A percentile compares a stretch with the other conserved stretches of the same genome.
Evolutionary conservation across 2,888 invertebrate species (phyloP).

Genomic region (Melipona beecheii): DNA sequence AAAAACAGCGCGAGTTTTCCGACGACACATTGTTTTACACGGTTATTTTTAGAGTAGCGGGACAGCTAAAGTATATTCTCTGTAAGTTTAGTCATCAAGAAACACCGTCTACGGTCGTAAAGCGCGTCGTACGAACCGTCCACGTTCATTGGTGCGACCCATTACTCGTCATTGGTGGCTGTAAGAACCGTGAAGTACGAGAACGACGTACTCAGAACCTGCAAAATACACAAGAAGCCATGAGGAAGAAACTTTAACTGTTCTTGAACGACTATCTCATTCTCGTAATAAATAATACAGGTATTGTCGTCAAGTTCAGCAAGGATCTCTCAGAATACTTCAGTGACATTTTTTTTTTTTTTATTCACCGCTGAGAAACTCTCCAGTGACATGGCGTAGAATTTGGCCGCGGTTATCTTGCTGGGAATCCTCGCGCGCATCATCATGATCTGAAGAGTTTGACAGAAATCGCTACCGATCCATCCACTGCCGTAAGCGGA

Average conservation of each 20-base stretch:
- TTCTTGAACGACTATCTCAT: neutral
- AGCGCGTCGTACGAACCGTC: conserved; percentile 15
- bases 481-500: conserved; percentile 74
- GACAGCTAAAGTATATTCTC: conserved; percentile 60
- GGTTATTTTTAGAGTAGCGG: conserved; percentile 65
- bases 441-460: conserved; percentile 73
- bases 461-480: conserved; percentile 64
- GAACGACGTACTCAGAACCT: conserved; percentile 79
- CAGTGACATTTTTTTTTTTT: too few species aligned
- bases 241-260: neutral
- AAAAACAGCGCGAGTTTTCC: conserved; percentile 10
- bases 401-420: conserved; percentile 79
- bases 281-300: neutral
- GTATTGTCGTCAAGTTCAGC: too few species aligned
- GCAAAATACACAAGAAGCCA: conserved; percentile 6
- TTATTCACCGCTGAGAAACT: conserved; percentile 76
- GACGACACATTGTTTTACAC: conserved; percentile 57
- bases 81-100: conserved; percentile 55
- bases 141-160: conserved; percentile 1
- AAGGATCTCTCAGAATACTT: neutral
- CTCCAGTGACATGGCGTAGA: conserved; percentile 77
- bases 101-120: conserved; percentile 43
- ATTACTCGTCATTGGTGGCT: conserved; percentile 59
- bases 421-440: conserved; percentile 72
- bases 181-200: conserved; percentile 78